Base-by-base conservation (phyloP, 92 coral and sea anemone species). In the Meandrina meandrites region DNA sequence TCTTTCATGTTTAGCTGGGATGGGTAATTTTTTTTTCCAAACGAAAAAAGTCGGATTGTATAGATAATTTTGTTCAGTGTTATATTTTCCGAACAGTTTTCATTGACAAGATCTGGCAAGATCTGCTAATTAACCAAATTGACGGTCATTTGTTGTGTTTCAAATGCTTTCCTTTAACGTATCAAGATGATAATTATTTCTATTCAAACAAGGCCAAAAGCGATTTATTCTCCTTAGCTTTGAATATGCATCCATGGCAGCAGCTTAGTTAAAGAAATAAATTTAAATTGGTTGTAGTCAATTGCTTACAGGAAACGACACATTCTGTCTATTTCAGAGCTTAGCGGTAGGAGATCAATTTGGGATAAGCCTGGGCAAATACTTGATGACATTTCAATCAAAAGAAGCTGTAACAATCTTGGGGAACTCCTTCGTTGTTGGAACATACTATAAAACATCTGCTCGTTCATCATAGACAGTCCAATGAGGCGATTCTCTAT, bases 381-480 rank as follows among this genome's bases (percentile, higher is more conserved):
- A n/a, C n/a, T n/a, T n/a, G 40, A 7, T 16, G 19, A 3, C 21
- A 34, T 60, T 7, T 22, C 0, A 22, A 60, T 60, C 22, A 8
- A 64, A 64, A 64, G 16, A 64, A 64, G 31, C 8, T 4, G 17
- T 10, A 0, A 72, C 50, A 17, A 17, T 27, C 50, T 34, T 13
- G 70, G 12, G 2, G 13, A 64, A 9, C 16, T n/a, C 34, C 67
- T 15, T 24, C 17, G n/a, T n/a, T n/a, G n/a, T n/a, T 81, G 84
- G 84, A 81, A 66, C 66, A 81, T n/a, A 16, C 27, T 13, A 34
- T 76, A 22, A 28, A 28, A 34, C 27, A 66, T n/a, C n/a, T 81
- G 84, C 84, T 40, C 84, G 22, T 81, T 81, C 75, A 36, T 81
- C 60, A 81, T 64, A 4, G 84, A 81, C 57, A 81, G 84, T 30